Evolutionary conservation across 2,113 vertebrate genomes (phyloP), one percentile per base, ranked within the genome.

Genomic region (Chlamydotis undulata): DNA sequence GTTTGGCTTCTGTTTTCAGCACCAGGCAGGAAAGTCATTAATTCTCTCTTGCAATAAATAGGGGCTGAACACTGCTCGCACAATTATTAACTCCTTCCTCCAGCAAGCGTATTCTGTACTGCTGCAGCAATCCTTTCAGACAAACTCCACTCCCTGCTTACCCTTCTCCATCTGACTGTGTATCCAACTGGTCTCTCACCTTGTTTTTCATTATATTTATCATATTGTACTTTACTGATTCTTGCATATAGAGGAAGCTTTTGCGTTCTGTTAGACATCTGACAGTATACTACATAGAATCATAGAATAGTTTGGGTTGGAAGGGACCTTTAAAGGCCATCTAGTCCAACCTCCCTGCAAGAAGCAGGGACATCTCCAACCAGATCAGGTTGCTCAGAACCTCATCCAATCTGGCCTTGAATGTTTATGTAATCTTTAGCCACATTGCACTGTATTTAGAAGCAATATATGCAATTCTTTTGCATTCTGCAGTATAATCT

Each of bases 1-100:
- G 94, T 94, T 96, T 94, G 49, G 79, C 77, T 96, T 91, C 89
- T 91, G 91, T 94, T 95, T 95, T 94, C 89, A 96, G 81, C 74
- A 95, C 39, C 19, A 93, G 61, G 69, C 81, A 94, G 89, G 63
- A 95, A 82, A 93, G 49, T 26, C 93, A 94, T 97, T 94, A 95
- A 92, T 92, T 89, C 74, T 89, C 35, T 71, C 91, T 57, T 37
- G 43, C 73, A 96, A 57, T 71, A 96, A 96, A 94, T 60, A 89
- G 49, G 65, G 83, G 35, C 56, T 84, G 52, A 94, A 59, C 55
- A 70, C 9, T 77, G 59, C 79, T 83, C 67, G 63, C 39, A 82
- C 83, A 91, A 84, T 89, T 75, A 82, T 96, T 96, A 96, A 96
- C 91, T 93, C 91, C 74, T 97, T 95, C 83, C 77, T 92, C 39